A percentile compares a stretch with the other conserved stretches of the same genome.
Evolutionary conservation across 1,140 invertebrate species (phyloP).

Genomic region (Monochamus saltuarius): DNA sequence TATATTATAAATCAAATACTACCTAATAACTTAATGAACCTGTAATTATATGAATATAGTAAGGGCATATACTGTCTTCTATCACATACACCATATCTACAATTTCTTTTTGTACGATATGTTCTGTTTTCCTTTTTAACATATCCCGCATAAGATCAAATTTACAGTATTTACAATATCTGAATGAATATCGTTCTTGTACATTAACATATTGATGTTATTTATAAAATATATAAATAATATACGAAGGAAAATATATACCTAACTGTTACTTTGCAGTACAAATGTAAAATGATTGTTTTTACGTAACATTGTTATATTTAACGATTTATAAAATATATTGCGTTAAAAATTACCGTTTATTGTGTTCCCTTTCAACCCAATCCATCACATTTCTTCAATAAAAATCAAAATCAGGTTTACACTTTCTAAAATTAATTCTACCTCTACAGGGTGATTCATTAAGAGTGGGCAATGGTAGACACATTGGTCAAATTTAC

Average conservation of each 20-base stretch:
- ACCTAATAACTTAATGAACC: slow-evolving; percentile 20
- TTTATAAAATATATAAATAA: slow-evolving; percentile 32
- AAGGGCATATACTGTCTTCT: slow-evolving; percentile 14
- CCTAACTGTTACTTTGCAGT: slow-evolving; percentile 40
- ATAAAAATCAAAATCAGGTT: no score
- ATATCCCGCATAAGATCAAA: slow-evolving; percentile 16
- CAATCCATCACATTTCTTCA: no score
- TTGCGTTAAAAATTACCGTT: slow-evolving; percentile 26
- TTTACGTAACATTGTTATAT: slow-evolving; percentile 42
- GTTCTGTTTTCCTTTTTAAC: slow-evolving; percentile 26
- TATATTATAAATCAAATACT: slow-evolving; percentile 22
- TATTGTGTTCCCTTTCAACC: slow-evolving; percentile 1
- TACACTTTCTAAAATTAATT: no score
- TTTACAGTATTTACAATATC: slow-evolving; percentile 32
- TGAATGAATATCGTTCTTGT: slow-evolving; percentile 30
- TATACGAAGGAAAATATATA: slow-evolving; percentile 36
- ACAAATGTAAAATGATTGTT: slow-evolving; percentile 40
- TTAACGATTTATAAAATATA: slow-evolving; percentile 41
- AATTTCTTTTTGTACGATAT: slow-evolving; percentile 20
- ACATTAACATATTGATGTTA: slow-evolving; percentile 36
- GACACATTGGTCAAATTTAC: no score
- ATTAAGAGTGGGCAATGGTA: no score
- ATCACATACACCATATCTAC: slow-evolving; percentile 24
- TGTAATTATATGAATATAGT: slow-evolving; percentile 21
- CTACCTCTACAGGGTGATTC: no score